Evolutionary conservation across 92 coral and sea anemone species (phyloP).

Genomic region (Phenganax stokvisi): DNA sequence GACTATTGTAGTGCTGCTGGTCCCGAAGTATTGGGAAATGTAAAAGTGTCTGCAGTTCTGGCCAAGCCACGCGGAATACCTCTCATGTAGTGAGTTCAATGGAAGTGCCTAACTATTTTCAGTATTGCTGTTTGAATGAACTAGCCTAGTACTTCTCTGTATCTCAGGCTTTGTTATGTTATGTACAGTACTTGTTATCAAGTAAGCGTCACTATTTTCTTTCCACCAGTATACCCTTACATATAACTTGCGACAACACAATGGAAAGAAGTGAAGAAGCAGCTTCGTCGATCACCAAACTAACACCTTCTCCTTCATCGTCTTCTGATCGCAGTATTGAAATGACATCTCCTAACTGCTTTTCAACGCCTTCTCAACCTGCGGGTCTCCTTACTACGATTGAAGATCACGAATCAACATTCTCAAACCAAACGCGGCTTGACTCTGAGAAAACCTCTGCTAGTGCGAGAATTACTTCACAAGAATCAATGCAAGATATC

Average conservation of each 20-base stretch:
- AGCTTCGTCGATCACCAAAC: slow-evolving; percentile 20
- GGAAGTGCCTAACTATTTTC: no score
- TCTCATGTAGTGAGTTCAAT: no score
- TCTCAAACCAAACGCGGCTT: neutral
- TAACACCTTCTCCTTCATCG: slow-evolving; percentile 29
- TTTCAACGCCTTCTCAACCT: neutral
- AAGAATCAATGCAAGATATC: neutral
- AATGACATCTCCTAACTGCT: neutral
- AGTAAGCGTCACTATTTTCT: neutral
- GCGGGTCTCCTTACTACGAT: neutral
- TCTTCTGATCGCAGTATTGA: slow-evolving; percentile 12
- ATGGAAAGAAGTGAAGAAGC: slow-evolving; percentile 15
- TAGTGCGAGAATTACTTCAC: no score
- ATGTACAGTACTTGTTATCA: no score
- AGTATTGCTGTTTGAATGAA: no score
- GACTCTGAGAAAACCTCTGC: no score
- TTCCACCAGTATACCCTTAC: slow-evolving; percentile 12
- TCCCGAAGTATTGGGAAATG: neutral
- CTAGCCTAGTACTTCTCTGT: no score
- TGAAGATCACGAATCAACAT: neutral
- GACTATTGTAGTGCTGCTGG: neutral
- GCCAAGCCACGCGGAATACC: no score
- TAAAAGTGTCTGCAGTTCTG: neutral
- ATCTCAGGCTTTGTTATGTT: no score
- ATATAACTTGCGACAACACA: slow-evolving; percentile 21